Percentiles rank a stretch among this genome's conserved stretches.
Conservation (phyloP, 2,888 invertebrate species). For the Dascillus cervinus region DNA sequence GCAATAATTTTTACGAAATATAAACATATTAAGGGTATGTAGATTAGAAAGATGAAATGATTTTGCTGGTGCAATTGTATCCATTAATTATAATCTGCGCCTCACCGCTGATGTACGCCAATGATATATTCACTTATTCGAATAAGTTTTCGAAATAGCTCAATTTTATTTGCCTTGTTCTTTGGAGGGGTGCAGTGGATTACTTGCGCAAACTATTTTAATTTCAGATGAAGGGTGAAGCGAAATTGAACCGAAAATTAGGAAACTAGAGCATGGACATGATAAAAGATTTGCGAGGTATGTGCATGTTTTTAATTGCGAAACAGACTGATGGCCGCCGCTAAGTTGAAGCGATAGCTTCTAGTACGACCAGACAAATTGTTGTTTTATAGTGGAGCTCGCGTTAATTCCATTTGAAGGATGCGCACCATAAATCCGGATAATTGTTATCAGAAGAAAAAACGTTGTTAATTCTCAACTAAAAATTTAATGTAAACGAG, state of each 20-base stretch:
- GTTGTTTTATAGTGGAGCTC: slow-evolving; percentile 36
- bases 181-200: too few species aligned
- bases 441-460: slow-evolving; percentile 38
- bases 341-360: slow-evolving; percentile 22
- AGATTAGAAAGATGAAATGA: too few species aligned
- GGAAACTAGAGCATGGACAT: too few species aligned
- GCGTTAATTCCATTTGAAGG: slow-evolving; percentile 39
- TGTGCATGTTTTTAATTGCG: slow-evolving; percentile 18
- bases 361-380: slow-evolving; percentile 32
- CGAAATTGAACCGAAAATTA: slow-evolving; percentile 7
- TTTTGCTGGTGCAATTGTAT: too few species aligned
- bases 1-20: too few species aligned
- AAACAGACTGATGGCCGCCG: slow-evolving; percentile 29
- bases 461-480: slow-evolving; percentile 18
- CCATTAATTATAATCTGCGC: too few species aligned
- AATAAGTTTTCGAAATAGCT: too few species aligned
- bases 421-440: slow-evolving; percentile 39
- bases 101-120: too few species aligned
- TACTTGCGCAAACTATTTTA: slow-evolving; percentile 13
- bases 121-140: too few species aligned
- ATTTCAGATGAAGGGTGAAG: slow-evolving; percentile 9
- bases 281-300: slow-evolving; percentile 10
- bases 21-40: too few species aligned
- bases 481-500: too few species aligned
- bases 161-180: too few species aligned